These are phyloP conservation scores for Hoplodrina ambigua DNA, from an alignment of 2,888 invertebrate genomes.

Conservation along the genomic window DNA sequence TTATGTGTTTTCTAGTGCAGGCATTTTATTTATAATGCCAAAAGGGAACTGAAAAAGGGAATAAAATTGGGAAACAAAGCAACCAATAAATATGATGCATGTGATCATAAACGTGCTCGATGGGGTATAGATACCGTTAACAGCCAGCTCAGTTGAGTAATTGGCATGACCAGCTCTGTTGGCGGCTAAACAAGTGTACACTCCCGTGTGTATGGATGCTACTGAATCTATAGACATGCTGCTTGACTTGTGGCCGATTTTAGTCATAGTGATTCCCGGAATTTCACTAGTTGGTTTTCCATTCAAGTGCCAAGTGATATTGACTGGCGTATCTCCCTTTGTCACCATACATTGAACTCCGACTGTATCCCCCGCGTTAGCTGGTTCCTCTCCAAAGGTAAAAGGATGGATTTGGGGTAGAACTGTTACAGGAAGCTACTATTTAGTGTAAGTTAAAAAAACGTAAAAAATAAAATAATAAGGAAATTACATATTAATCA, in stretches of 20 bases:
- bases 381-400: conserved; percentile 94
- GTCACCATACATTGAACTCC: conserved; percentile 94
- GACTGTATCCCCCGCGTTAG: conserved; percentile 94
- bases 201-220: conserved; percentile 93
- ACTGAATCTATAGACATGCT: conserved; percentile 94
- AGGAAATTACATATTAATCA: conserved; percentile 64
- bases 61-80: conserved; percentile 46
- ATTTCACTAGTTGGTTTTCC: conserved; percentile 89
- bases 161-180: conserved; percentile 93
- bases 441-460: conserved; percentile 52
- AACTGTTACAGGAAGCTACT: conserved; percentile 85
- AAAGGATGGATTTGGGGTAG: conserved; percentile 95
- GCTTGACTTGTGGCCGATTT: conserved; percentile 92
- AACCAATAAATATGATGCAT: conserved; percentile 46
- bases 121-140: conserved; percentile 91
- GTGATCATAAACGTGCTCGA: conserved; percentile 46
- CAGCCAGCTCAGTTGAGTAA: conserved; percentile 92
- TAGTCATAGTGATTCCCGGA: conserved; percentile 90
- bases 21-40: neutral
- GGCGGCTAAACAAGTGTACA: conserved; percentile 93
- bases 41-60: conserved; percentile 26
- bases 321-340: conserved; percentile 95
- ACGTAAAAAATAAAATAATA: conserved; percentile 53
- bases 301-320: conserved; percentile 94
- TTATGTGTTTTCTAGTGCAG: neutral